Evolutionary conservation across 2,113 vertebrate species (phyloP).

Genomic region (Ancistrus triradiatus): DNA sequence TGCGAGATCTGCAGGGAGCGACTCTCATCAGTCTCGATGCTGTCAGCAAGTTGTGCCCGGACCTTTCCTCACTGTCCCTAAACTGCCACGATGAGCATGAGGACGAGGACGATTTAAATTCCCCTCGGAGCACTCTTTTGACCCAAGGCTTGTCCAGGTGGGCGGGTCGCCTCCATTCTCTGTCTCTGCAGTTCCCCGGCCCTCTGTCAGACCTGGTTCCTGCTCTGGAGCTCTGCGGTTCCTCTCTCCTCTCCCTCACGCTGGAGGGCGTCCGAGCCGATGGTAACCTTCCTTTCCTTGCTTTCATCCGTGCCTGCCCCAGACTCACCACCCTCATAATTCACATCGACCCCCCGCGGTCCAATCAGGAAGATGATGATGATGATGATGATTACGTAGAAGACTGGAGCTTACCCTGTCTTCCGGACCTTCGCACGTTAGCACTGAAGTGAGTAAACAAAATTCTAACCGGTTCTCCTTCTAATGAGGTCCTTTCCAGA

Average conservation of each 20-base stretch:
- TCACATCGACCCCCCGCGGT: slow-evolving; percentile 52
- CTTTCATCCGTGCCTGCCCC: slow-evolving; percentile 58
- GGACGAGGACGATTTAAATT: slow-evolving; percentile 1
- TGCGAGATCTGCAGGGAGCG: slow-evolving; percentile 55
- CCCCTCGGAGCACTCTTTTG: slow-evolving; percentile 32
- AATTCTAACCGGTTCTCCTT: too few relatives aligned
- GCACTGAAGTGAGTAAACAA: slow-evolving; percentile 58
- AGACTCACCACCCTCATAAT: slow-evolving; percentile 58
- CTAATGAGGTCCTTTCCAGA: too few relatives aligned
- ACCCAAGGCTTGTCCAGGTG: slow-evolving; percentile 51
- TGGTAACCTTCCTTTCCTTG: slow-evolving; percentile 47
- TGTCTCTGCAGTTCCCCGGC: slow-evolving; percentile 55
- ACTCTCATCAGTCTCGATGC: slow-evolving; percentile 51
- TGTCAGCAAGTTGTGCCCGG: slow-evolving; percentile 56
- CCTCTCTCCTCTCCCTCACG: slow-evolving; percentile 57
- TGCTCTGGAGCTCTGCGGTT: slow-evolving; percentile 50
- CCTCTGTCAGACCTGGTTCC: slow-evolving; percentile 51
- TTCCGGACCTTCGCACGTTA: slow-evolving; percentile 60
- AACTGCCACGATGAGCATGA: slow-evolving; percentile 34
- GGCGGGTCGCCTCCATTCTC: slow-evolving; percentile 54
- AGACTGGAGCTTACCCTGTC: slow-evolving; percentile 47
- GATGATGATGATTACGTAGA: slow-evolving; percentile 24
- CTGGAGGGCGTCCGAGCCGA: slow-evolving; percentile 64
- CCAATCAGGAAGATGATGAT: slow-evolving; percentile 27
- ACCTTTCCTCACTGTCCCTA: slow-evolving; percentile 55